phyloP scores from a whole-genome alignment of 2,888 invertebrate species.

The Cephus nigrinus region DNA sequence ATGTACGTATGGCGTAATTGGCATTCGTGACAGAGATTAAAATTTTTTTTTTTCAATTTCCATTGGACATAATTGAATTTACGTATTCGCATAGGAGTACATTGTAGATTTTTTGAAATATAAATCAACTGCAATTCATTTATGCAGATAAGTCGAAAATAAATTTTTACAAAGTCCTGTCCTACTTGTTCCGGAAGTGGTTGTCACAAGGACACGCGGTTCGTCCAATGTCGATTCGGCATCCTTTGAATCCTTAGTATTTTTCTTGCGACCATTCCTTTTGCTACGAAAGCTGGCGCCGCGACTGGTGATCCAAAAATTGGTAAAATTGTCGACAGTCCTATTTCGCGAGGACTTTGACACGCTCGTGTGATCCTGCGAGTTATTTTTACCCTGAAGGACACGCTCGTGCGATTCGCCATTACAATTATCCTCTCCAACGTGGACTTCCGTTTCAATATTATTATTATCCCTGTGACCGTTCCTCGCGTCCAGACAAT shows the following conservation, averaged over 20 bases:
- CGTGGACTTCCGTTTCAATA: not conserved
- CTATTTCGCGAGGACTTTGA: constrained; percentile 8
- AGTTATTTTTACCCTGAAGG: not conserved
- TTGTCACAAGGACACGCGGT: constrained; percentile 26
- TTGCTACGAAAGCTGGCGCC: constrained; percentile 45
- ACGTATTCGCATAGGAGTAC: not conserved
- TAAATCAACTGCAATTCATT: not conserved
- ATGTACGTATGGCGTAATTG: not conserved
- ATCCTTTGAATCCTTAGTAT: constrained; percentile 39
- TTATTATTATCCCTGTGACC: not conserved
- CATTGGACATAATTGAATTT: not conserved
- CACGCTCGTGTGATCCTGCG: not conserved
- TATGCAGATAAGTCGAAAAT: not conserved
- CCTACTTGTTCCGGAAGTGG: constrained; percentile 52
- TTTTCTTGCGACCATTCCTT: constrained; percentile 38
- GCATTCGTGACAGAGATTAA: not conserved
- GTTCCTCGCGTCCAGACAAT: not conserved
- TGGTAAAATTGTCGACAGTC: constrained; percentile 48
- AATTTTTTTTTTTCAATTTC: not conserved
- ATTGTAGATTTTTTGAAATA: too few species aligned
- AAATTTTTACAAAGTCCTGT: constrained; percentile 9
- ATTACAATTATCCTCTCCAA: not conserved
- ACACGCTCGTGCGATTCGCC: not conserved
- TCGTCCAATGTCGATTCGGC: constrained; percentile 33
- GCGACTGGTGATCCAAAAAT: constrained; percentile 42